Evolutionary conservation across 2,888 invertebrate species (phyloP).

Genomic region (Pristionchus fissidentatus): DNA sequence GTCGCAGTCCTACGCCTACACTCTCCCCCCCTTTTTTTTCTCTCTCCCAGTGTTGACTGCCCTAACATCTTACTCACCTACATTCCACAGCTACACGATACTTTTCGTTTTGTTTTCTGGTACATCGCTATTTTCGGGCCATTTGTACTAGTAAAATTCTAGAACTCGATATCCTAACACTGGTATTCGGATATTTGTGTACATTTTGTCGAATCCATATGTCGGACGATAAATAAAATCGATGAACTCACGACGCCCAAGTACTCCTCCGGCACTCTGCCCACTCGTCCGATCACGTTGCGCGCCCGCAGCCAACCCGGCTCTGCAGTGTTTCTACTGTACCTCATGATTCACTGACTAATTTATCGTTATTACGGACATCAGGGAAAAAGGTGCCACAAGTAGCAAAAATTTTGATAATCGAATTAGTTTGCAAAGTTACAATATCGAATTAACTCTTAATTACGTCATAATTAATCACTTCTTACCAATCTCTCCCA

Average conservation of each 20-base stretch:
- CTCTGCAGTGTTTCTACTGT: constrained; percentile 82
- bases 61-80: neutral
- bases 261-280: constrained; percentile 96
- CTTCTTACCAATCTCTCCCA: constrained; percentile 24
- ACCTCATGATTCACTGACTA: too few relatives aligned
- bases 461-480: neutral
- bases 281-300: constrained; percentile 88
- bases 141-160: neutral
- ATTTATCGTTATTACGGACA: too few relatives aligned
- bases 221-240: too few relatives aligned
- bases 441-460: too few relatives aligned
- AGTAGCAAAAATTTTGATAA: too few relatives aligned
- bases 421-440: too few relatives aligned
- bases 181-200: too few relatives aligned
- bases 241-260: constrained; percentile 78
- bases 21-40: too few relatives aligned
- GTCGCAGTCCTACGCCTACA: too few relatives aligned
- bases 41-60: too few relatives aligned
- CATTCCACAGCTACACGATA: neutral
- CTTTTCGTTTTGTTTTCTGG: neutral
- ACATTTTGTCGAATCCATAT: too few relatives aligned
- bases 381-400: too few relatives aligned
- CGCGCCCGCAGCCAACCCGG: constrained; percentile 99
- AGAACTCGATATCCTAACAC: neutral
- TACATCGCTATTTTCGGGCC: neutral